Evolutionary conservation across 2,888 invertebrate species (phyloP), one percentile per base, ranked within the genome.

Genomic region (Eumerus sabulonum): DNA sequence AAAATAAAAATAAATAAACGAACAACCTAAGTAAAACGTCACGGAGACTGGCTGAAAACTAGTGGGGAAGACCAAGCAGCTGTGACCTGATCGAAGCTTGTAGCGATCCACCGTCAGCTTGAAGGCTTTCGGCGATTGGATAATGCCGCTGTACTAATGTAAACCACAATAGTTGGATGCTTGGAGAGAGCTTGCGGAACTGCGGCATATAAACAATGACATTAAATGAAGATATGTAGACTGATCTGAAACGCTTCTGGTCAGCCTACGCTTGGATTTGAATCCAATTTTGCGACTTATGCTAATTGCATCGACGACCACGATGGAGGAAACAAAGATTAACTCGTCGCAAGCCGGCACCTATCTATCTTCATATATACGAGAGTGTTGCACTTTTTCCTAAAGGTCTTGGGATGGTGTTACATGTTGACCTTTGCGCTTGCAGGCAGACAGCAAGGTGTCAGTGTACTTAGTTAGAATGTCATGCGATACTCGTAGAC

Each of bases 51-150:
- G 35, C 11, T 19, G 50, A 9, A 56, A 27, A 54, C 40, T 68
- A 54, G 74, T 54, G 70, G 66, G 64, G 40, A 54, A 53, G 56
- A 42, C 56, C 57, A 68, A 68, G 57, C 77, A 59, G 68, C 67
- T 79, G 73, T 7, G 63, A 3, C 40, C 9, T n/a, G 63, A 67
- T 48, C 57, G 53, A 36, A 64, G 77, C 77, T 79, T 79, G 44
- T 60, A 51, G 53, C 73, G 53, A 73, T 64, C 66, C 62, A 53
- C 27, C 2, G 27, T 40, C n/a, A 40, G 40, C 59, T 70, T 50
- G 47, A 40, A 66, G 68, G 68, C 68, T 79, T 59, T 73, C 51
- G 18, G 36, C 74, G 74, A 79, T 79, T 79, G 79, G 63, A 79
- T 79, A 79, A 79, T 38, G 57, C 54, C 27, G 27, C 27, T 2